Evolutionary conservation across 2,797 vertebrate species (phyloP), one percentile per base, ranked within the genome.

Genomic region (Manis javanica): DNA sequence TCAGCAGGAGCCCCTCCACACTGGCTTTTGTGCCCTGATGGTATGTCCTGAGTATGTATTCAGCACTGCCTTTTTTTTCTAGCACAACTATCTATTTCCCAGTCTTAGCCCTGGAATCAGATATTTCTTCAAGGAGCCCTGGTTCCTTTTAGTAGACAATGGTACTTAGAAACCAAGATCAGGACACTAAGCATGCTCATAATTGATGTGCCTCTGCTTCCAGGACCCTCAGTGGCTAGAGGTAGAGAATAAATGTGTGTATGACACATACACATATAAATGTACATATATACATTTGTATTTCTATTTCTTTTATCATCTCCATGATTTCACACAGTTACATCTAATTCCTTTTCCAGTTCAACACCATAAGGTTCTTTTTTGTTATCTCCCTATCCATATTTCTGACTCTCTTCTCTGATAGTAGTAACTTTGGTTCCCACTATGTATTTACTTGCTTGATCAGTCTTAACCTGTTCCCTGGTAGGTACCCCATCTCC

Each of bases 141-240:
- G 19, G 53, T 69, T 91, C 59, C n/a, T 87, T 69, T 95, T 66
- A 77, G 21, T 90, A 31, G 29, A 77, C 59, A 83, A 66, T 59
- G 46, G 24, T 82, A 18, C 75, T 86, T 90, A 86, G 57, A 89
- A 91, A 83, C 37, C 78, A 91, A 31, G 13, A 85, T 85, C 66
- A 77, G 57, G 64, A 24, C n/a, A 19, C 46, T 64, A 19, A 88
- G 31, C 18, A 19, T 69, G 51, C 29, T 53, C 3, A 26, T 91
- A 84, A 63, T 81, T 55, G 15, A 51, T 11, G 18, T 69, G 34
- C 79, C 34, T 84, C 51, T 93, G 42, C 75, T 85, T 71, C 37
- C 24, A n/a, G 63, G 29, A 34, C 49, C 77, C 37, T 77, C 75
- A 46, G 49, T 74, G 46, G 16, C 12, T 87, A 51, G 63, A 46